A percentile compares a stretch with the other conserved stretches of the same genome.
These are phyloP conservation scores for Endomychus coccineus DNA, from an alignment of 2,888 invertebrate species.

Conservation along the genomic window DNA sequence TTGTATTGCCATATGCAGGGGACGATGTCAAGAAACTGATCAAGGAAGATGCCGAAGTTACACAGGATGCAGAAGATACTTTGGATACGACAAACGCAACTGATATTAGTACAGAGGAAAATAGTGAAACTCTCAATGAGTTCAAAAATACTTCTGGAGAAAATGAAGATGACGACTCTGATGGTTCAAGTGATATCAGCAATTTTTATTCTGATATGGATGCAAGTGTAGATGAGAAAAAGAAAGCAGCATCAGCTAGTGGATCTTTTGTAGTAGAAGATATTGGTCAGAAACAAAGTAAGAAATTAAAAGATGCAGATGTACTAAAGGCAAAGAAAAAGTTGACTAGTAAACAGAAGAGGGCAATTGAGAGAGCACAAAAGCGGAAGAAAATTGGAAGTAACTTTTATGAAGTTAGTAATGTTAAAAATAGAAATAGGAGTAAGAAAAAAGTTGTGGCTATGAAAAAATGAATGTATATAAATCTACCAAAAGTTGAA, in stretches of 20 bases:
- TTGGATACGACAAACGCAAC: slow-evolving; percentile 7
- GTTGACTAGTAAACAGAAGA: slow-evolving; percentile 68
- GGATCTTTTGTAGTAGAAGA: slow-evolving; percentile 47
- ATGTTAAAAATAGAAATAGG: slow-evolving; percentile 82
- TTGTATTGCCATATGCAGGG: slow-evolving; percentile 46
- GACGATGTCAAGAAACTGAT: slow-evolving; percentile 52
- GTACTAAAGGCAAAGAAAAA: slow-evolving; percentile 42
- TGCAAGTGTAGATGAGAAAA: slow-evolving; percentile 48
- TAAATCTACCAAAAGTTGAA: too few relatives aligned
- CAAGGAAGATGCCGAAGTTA: slow-evolving; percentile 28
- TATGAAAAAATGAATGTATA: too few relatives aligned
- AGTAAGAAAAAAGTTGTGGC: slow-evolving; percentile 56
- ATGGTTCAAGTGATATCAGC: slow-evolving; percentile 52
- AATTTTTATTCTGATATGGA: slow-evolving; percentile 63
- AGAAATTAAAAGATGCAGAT: slow-evolving; percentile 28
- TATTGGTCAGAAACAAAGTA: slow-evolving; percentile 23
- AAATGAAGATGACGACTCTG: slow-evolving; percentile 32
- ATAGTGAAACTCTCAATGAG: slow-evolving; percentile 32
- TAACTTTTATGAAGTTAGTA: slow-evolving; percentile 81
- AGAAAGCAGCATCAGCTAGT: slow-evolving; percentile 35
- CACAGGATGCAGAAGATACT: slow-evolving; percentile 18
- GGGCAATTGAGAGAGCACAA: slow-evolving; percentile 65
- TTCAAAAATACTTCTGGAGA: slow-evolving; percentile 33
- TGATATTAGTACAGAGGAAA: slow-evolving; percentile 15
- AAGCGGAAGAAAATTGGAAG: slow-evolving; percentile 78